phyloP scores from a whole-genome alignment of 2,888 invertebrate species.

The Agriotes lineatus region DNA sequence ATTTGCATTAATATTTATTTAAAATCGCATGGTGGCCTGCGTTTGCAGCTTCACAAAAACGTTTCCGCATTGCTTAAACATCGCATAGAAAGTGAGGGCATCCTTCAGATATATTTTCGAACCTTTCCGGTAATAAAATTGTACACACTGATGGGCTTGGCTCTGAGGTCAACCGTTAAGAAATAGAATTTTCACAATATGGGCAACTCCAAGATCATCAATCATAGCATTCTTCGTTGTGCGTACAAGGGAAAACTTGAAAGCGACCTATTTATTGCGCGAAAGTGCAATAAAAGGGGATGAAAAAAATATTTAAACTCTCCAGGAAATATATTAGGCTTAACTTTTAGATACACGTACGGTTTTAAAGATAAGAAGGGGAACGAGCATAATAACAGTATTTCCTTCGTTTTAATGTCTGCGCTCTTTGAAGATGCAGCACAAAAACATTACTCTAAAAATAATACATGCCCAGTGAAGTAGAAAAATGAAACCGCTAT shows the following conservation, averaged over 20 bases:
- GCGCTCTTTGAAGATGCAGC: conserved; percentile 18
- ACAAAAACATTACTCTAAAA: conserved; percentile 19
- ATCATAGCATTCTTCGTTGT: conserved; percentile 36
- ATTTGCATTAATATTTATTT: no score
- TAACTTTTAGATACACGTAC: conserved; percentile 33
- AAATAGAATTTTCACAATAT: conserved; percentile 38
- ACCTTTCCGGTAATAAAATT: conserved; percentile 37
- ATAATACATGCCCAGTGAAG: conserved; percentile 32
- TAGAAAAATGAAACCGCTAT: conserved; percentile 34
- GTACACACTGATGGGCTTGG: conserved; percentile 24
- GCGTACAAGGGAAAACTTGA: conserved; percentile 35
- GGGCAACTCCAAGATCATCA: conserved; percentile 34
- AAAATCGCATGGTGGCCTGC: no score
- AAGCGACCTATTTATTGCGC: conserved; percentile 39
- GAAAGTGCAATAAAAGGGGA: conserved; percentile 36
- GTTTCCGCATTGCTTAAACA: conserved; percentile 20
- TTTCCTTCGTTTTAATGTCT: conserved; percentile 28
- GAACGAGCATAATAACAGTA: conserved; percentile 29
- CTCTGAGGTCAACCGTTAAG: conserved; percentile 34
- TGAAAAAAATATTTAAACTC: conserved; percentile 35
- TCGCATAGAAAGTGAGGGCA: conserved; percentile 6
- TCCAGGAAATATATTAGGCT: conserved; percentile 32
- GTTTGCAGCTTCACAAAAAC: background rate
- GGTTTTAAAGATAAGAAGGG: conserved; percentile 26
- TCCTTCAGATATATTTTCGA: conserved; percentile 28